phyloP scores from a whole-genome alignment of 2,797 vertebrate genomes.

The Dendrocincla tyrannina region DNA sequence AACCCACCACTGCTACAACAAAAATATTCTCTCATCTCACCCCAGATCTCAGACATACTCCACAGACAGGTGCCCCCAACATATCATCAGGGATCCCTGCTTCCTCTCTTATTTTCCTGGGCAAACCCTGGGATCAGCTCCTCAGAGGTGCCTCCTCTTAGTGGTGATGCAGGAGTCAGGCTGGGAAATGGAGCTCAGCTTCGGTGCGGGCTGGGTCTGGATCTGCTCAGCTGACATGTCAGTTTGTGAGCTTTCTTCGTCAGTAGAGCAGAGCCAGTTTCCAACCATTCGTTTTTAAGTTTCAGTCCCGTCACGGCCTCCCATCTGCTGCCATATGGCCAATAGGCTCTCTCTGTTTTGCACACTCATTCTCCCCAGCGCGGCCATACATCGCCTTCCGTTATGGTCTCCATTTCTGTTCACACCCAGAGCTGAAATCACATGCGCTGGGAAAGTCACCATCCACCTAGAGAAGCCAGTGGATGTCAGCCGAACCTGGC shows the following conservation, averaged over 20 bases:
- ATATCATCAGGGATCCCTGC: too few species aligned
- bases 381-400: neutral
- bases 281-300: neutral
- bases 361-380: neutral
- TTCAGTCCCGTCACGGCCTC: neutral
- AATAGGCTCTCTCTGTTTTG: neutral
- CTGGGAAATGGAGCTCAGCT: neutral
- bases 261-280: neutral
- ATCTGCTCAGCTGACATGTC: neutral
- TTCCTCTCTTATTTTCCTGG: neutral
- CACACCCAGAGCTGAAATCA: neutral
- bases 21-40: neutral
- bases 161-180: neutral
- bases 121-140: neutral
- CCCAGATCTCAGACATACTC: neutral
- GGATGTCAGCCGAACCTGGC: neutral
- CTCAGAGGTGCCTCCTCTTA: neutral
- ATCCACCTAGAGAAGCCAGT: neutral
- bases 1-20: neutral
- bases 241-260: neutral
- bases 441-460: neutral
- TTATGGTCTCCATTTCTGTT: neutral
- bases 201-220: rapidly evolving
- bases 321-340: neutral
- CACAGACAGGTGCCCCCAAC: neutral